These are phyloP conservation scores for Anagrus nilaparvatae DNA, from an alignment of 1,140 invertebrate genomes.

Conservation along the genomic window DNA sequence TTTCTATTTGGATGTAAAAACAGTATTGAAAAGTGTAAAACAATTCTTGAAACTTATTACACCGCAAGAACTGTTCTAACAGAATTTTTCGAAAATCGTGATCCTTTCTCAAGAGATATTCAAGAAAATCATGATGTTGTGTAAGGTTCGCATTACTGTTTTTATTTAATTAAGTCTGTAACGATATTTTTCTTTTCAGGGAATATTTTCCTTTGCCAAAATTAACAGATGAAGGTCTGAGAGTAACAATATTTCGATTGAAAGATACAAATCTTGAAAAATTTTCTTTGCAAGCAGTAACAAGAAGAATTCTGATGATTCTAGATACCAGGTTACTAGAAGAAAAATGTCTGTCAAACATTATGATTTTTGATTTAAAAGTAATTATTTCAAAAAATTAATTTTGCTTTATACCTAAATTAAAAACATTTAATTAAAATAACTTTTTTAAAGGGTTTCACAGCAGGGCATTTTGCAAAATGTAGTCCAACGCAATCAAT, in stretches of 20 bases:
- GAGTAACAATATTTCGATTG: slow-evolving; percentile 34
- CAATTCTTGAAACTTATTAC: slow-evolving; percentile 41
- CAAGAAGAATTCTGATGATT: slow-evolving; percentile 36
- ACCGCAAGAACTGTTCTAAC: slow-evolving; percentile 38
- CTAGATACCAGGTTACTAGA: slow-evolving; percentile 34
- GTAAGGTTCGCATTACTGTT: slow-evolving; percentile 21
- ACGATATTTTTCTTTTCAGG: slow-evolving; percentile 18
- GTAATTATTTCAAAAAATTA: slow-evolving; percentile 19
- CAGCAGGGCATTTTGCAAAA: slow-evolving; percentile 33
- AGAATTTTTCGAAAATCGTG: slow-evolving; percentile 40
- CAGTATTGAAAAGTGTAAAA: slow-evolving; percentile 42
- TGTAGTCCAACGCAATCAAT: slow-evolving; percentile 31
- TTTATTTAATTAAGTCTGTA: slow-evolving; percentile 1
- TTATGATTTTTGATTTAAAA: slow-evolving; percentile 38
- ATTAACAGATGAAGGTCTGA: slow-evolving; percentile 36
- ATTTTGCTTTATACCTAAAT: background rate
- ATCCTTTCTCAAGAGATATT: slow-evolving; percentile 36
- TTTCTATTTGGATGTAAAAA: slow-evolving; percentile 47
- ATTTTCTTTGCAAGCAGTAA: slow-evolving; percentile 31
- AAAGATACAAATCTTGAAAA: slow-evolving; percentile 28
- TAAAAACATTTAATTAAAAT: slow-evolving; percentile 1
- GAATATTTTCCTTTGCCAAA: slow-evolving; percentile 35
- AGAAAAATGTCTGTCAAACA: slow-evolving; percentile 35
- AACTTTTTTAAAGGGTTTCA: slow-evolving; percentile 26
- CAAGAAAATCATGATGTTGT: slow-evolving; percentile 30